Percentiles rank a stretch among this genome's conserved stretches.
These are phyloP conservation scores for Drosophila ochracea DNA, from an alignment of 2,888 invertebrate genomes.

Conservation along the genomic window DNA sequence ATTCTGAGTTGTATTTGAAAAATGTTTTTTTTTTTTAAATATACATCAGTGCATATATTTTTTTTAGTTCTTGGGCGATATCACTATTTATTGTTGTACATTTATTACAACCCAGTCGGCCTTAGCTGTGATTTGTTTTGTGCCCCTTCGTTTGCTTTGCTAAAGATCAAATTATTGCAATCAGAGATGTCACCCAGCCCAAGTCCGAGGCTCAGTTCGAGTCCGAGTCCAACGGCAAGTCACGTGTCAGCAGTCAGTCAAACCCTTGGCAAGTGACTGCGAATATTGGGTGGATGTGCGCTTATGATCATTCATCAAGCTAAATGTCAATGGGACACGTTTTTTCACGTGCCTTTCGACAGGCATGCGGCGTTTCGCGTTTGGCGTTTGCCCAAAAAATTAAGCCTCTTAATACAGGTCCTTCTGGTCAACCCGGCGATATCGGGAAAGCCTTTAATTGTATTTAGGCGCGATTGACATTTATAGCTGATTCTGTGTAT, in stretches of 20 bases:
- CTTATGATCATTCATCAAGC: constrained; percentile 78
- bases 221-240: constrained; percentile 33
- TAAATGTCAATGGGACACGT: constrained; percentile 77
- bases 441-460: constrained; percentile 66
- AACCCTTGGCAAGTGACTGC: constrained; percentile 49
- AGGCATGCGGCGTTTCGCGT: constrained; percentile 46
- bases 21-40: neutral
- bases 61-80: neutral
- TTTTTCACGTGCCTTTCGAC: constrained; percentile 79
- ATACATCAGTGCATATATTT: neutral
- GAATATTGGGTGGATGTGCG: constrained; percentile 25
- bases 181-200: constrained; percentile 20
- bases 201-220: constrained; percentile 1
- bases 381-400: constrained; percentile 52
- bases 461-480: constrained; percentile 71
- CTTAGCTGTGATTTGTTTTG: neutral
- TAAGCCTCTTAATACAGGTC: constrained; percentile 77
- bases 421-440: constrained; percentile 41
- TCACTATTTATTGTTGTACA: neutral
- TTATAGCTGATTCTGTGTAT: constrained; percentile 53
- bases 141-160: neutral
- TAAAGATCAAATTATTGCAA: constrained; percentile 43
- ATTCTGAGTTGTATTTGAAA: neutral
- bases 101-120: neutral
- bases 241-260: constrained; percentile 78